phyloP scores from a whole-genome alignment of 2,888 invertebrate species.

The Callosobruchus maculatus region DNA sequence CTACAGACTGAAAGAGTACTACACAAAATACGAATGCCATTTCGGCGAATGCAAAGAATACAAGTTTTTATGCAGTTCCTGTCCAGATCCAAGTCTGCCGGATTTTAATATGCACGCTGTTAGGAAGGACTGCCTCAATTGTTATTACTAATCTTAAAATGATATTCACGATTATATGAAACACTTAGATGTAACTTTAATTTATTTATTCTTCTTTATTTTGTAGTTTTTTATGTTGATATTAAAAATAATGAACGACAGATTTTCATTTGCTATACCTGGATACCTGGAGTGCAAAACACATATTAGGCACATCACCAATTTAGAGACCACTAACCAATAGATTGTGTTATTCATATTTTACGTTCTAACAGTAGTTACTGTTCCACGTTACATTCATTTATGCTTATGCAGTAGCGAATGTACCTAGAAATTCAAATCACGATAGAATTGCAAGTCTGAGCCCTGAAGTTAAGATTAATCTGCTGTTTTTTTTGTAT shows the following conservation, averaged over 20 bases:
- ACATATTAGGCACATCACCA: too few relatives aligned
- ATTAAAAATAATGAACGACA: not conserved
- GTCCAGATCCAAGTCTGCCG: conserved; percentile 20
- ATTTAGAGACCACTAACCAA: too few relatives aligned
- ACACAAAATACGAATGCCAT: conserved; percentile 23
- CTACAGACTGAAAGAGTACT: conserved; percentile 19
- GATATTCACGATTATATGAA: not conserved
- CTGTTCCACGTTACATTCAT: too few relatives aligned
- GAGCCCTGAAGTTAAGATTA: too few relatives aligned
- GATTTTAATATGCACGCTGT: conserved; percentile 24
- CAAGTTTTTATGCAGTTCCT: conserved; percentile 23
- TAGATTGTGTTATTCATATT: too few relatives aligned
- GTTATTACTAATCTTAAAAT: conserved; percentile 10
- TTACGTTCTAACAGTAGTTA: too few relatives aligned
- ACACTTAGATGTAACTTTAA: not conserved
- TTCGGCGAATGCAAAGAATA: conserved; percentile 26
- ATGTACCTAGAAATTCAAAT: too few relatives aligned
- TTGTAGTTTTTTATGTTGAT: not conserved
- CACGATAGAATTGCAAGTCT: too few relatives aligned
- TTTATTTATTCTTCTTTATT: not conserved
- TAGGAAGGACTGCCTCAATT: conserved; percentile 16
- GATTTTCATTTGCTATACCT: too few relatives aligned
- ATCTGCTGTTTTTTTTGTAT: too few relatives aligned
- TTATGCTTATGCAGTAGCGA: too few relatives aligned
- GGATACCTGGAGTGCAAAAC: too few relatives aligned